phyloP scores from a whole-genome alignment of 2,113 vertebrate genomes.

The Apaloderma vittatum region DNA sequence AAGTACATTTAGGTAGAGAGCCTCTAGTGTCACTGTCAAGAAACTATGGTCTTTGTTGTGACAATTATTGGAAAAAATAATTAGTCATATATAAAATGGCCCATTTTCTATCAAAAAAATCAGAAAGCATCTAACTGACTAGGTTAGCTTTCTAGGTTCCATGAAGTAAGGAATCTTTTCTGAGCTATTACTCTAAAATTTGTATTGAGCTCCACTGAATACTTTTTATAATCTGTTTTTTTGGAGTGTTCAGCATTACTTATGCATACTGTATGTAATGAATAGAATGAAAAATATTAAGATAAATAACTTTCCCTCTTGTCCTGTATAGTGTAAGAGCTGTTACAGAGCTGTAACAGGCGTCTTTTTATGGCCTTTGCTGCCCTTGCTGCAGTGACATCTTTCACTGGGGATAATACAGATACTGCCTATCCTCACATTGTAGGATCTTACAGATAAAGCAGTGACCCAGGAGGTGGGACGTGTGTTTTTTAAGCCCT shows the following conservation, averaged over 20 bases:
- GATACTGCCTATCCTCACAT: neutral
- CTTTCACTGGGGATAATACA: neutral
- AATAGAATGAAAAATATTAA: neutral
- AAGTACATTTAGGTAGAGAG: neutral
- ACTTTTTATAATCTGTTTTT: neutral
- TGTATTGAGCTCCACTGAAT: neutral
- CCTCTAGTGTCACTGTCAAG: neutral
- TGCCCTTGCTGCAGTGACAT: neutral
- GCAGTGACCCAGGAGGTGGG: neutral
- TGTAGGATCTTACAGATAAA: neutral
- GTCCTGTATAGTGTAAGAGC: neutral
- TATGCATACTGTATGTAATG: neutral
- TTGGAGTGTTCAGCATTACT: neutral
- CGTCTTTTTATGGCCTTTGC: neutral
- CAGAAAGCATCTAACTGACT: neutral
- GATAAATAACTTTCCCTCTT: neutral
- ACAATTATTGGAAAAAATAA: neutral
- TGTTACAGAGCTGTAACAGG: neutral
- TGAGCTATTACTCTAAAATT: neutral
- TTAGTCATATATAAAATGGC: neutral
- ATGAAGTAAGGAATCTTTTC: neutral
- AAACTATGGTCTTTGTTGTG: neutral
- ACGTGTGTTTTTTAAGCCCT: neutral
- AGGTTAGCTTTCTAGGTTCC: neutral
- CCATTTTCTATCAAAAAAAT: neutral